Percentiles rank a stretch among this genome's conserved stretches.
phyloP scores from a whole-genome alignment of 92 coral and sea anemone genomes.

The Porites rus region DNA sequence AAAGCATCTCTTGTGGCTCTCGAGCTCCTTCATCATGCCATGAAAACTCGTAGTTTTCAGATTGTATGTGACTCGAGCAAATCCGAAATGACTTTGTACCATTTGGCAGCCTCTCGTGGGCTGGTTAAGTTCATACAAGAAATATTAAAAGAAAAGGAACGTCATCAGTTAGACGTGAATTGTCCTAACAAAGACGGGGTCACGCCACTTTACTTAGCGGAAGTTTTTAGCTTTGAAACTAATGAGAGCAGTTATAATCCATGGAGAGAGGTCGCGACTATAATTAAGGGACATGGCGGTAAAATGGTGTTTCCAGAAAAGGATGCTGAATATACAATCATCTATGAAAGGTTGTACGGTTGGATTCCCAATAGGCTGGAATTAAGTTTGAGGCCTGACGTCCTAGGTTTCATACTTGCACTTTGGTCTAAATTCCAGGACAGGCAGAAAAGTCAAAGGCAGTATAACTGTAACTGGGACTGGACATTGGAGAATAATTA shows the following conservation, averaged over 20 bases:
- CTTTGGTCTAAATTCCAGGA: background rate
- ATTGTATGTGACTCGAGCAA: constrained; percentile 40
- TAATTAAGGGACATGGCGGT: constrained; percentile 21
- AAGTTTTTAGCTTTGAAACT: background rate
- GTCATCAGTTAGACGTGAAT: constrained; percentile 50
- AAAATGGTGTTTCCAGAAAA: constrained; percentile 8
- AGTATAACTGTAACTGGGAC: background rate
- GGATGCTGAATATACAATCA: background rate
- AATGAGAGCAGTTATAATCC: background rate
- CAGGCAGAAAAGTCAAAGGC: background rate
- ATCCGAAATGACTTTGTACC: constrained; percentile 59
- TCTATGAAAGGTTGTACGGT: constrained; percentile 26
- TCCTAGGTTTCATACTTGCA: constrained; percentile 3
- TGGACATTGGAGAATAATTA: background rate
- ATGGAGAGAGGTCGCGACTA: background rate
- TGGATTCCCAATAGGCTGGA: constrained; percentile 3
- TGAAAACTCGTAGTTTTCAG: background rate
- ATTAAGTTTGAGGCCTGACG: constrained; percentile 10
- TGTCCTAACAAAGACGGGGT: constrained; percentile 75
- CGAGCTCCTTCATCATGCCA: constrained; percentile 37
- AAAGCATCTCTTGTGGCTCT: constrained; percentile 7
- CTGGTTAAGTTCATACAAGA: constrained; percentile 48
- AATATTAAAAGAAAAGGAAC: constrained; percentile 33
- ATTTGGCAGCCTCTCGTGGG: constrained; percentile 82
- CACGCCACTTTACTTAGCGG: constrained; percentile 79